A percentile compares a stretch with the other conserved stretches of the same genome.
Conservation (phyloP, 2,797 vertebrate genomes). For the Notamacropus eugenii region DNA sequence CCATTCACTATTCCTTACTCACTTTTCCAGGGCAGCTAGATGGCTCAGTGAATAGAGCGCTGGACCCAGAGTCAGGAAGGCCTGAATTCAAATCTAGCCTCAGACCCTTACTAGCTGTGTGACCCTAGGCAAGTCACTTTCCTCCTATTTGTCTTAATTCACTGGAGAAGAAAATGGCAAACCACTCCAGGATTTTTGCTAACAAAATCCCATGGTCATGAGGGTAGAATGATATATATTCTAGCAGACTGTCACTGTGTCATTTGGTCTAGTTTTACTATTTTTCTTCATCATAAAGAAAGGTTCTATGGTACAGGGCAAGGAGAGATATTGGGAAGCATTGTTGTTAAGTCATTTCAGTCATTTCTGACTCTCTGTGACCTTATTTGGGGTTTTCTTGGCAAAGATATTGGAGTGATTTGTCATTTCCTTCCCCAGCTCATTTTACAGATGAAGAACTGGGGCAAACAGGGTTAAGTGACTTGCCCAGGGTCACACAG, state of each 20-base stretch:
- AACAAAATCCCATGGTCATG: neutral
- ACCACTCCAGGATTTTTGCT: neutral
- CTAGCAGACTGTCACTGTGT: neutral
- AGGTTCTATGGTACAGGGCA: neutral
- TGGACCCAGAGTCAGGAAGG: neutral
- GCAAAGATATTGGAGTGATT: neutral
- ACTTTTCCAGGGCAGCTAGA: neutral
- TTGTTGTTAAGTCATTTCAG: neutral
- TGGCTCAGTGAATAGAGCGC: neutral
- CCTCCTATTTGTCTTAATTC: neutral
- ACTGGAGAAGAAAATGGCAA: neutral
- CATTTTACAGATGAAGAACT: neutral
- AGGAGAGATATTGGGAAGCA: neutral
- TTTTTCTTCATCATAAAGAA: neutral
- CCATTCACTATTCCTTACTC: neutral
- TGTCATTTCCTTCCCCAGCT: neutral
- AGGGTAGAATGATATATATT: neutral
- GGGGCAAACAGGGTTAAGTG: neutral
- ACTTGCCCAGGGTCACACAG: neutral
- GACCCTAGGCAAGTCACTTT: neutral
- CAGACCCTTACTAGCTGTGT: neutral
- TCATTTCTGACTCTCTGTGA: neutral
- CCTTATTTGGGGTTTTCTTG: neutral
- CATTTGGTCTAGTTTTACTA: neutral
- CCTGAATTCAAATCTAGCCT: neutral